Conservation (phyloP, 2,113 vertebrate species). For the Maccullochella peelii region DNA sequence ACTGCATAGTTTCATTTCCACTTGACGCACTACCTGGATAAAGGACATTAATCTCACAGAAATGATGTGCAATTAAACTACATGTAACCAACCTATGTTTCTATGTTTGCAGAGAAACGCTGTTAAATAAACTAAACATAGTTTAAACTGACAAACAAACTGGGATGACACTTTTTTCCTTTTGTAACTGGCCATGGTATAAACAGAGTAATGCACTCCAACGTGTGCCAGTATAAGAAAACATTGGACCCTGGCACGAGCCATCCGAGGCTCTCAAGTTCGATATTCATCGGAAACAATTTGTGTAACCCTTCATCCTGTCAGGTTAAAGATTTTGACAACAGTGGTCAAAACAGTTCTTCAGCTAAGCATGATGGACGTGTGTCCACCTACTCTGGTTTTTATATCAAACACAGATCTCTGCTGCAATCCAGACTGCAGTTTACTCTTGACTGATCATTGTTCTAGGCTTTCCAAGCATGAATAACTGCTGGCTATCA, state of each 20-base stretch:
- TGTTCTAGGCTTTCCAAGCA: slow-evolving; percentile 45
- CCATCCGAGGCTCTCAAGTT: not conserved
- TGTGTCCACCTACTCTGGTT: slow-evolving; percentile 23
- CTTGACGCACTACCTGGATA: no score
- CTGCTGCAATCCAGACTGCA: slow-evolving; percentile 35
- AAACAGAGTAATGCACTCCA: not conserved
- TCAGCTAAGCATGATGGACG: slow-evolving; percentile 32
- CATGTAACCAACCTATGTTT: not conserved
- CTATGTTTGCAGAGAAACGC: not conserved
- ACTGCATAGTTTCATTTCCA: no score
- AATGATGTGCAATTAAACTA: not conserved
- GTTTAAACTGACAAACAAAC: not conserved
- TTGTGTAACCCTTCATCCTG: not conserved
- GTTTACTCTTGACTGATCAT: slow-evolving; percentile 52
- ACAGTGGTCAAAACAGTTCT: slow-evolving; percentile 39
- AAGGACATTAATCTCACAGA: not conserved
- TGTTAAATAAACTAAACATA: not conserved
- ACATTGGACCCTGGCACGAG: not conserved
- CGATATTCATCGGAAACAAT: not conserved
- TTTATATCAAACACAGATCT: slow-evolving; percentile 24
- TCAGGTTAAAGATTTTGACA: slow-evolving; percentile 36
- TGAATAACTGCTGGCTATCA: slow-evolving; percentile 52
- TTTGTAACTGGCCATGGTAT: not conserved
- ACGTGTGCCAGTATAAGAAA: not conserved
- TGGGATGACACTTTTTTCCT: no score